Conservation (phyloP, 2,888 invertebrate species). For the Mythimna loreyi region DNA sequence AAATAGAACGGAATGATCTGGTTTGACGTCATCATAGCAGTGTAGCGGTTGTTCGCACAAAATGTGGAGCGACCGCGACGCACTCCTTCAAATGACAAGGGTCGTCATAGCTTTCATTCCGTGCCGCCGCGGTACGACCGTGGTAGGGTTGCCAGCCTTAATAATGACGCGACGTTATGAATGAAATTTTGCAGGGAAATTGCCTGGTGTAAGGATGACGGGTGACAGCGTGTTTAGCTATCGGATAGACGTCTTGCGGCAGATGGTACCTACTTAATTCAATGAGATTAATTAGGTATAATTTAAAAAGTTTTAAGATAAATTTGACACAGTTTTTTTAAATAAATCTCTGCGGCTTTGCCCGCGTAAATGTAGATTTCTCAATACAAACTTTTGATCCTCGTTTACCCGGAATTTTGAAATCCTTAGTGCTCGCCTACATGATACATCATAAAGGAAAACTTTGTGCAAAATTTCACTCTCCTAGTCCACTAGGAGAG, state of each 20-base stretch:
- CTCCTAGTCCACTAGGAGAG: too few species aligned
- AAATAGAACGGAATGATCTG: constrained; percentile 50
- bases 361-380: too few species aligned
- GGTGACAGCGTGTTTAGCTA: constrained; percentile 13
- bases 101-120: constrained; percentile 81
- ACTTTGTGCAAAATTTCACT: too few species aligned
- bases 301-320: neutral
- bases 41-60: constrained; percentile 67
- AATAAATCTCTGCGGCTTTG: too few species aligned
- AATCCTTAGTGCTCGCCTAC: too few species aligned
- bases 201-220: constrained; percentile 25
- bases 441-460: too few species aligned
- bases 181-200: constrained; percentile 43
- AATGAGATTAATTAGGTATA: neutral
- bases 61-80: constrained; percentile 76
- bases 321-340: neutral
- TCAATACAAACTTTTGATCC: too few species aligned
- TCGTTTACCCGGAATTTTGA: too few species aligned
- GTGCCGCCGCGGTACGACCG: constrained; percentile 63
- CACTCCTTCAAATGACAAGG: constrained; percentile 82
- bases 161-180: constrained; percentile 34
- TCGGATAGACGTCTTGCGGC: neutral
- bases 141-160: constrained; percentile 69
- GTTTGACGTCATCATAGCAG: constrained; percentile 57
- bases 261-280: neutral